Percentiles rank a stretch among this genome's conserved stretches.
phyloP scores from a whole-genome alignment of 1,140 invertebrate genomes.

The Leptinotarsa undecemlineata region DNA sequence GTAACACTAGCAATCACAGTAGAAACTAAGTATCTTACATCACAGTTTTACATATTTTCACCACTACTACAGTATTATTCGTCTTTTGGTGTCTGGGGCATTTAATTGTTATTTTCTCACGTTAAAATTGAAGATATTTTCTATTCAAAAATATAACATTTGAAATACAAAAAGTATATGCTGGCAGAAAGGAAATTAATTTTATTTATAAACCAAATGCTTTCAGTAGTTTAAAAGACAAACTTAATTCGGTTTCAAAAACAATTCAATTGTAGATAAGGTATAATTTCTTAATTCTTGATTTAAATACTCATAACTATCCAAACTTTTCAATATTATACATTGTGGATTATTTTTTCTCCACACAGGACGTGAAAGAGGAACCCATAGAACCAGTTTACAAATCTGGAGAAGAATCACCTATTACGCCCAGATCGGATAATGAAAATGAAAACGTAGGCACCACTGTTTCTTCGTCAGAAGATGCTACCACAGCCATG shows the following conservation, averaged over 20 bases:
- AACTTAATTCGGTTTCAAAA: too few species aligned
- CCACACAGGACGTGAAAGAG: background rate
- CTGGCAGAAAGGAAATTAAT: too few species aligned
- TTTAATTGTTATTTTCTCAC: too few species aligned
- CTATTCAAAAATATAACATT: too few species aligned
- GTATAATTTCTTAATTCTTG: too few species aligned
- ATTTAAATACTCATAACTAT: too few species aligned
- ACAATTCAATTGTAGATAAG: too few species aligned
- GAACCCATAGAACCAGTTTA: constrained; percentile 19
- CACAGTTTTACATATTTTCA: background rate
- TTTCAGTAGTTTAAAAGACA: too few species aligned
- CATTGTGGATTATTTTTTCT: background rate
- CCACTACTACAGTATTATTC: background rate
- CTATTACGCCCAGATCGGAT: background rate
- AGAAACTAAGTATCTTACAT: constrained; percentile 3
- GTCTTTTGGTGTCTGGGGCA: background rate
- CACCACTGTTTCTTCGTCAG: background rate
- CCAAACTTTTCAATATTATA: background rate
- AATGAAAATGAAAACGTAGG: background rate
- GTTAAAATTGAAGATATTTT: too few species aligned
- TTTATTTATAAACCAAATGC: too few species aligned
- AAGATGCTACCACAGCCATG: constrained; percentile 62
- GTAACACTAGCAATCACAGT: background rate
- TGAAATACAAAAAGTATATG: too few species aligned
- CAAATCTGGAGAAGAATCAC: constrained; percentile 37